A percentile compares a stretch with the other conserved stretches of the same genome.
Conservation (phyloP, 2,888 invertebrate genomes). For the Dasysyrphus albostriatus region DNA sequence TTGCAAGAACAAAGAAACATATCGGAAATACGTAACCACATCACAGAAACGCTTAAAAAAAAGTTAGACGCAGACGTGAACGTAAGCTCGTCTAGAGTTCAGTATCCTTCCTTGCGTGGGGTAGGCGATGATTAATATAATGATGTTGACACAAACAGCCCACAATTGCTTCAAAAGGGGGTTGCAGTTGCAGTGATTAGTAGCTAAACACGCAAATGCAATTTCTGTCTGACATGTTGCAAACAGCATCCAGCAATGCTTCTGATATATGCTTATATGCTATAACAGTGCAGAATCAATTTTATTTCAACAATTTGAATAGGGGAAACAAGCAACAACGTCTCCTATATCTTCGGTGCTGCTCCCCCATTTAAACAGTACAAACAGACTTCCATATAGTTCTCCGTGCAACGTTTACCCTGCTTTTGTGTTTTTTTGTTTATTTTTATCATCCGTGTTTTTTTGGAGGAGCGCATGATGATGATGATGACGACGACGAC, state of each 20-base stretch:
- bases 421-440: constrained; percentile 66
- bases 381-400: constrained; percentile 13
- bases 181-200: constrained; percentile 28
- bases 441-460: constrained; percentile 71
- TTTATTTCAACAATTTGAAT: constrained; percentile 26
- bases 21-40: constrained; percentile 64
- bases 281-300: constrained; percentile 15
- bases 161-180: background rate
- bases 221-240: constrained; percentile 69
- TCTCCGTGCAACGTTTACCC: constrained; percentile 47
- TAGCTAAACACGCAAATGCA: constrained; percentile 52
- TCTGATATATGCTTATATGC: background rate
- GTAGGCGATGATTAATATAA: constrained; percentile 20
- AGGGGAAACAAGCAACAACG: constrained; percentile 46
- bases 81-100: constrained; percentile 17
- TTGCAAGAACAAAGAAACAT: constrained; percentile 71
- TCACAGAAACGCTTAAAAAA: constrained; percentile 40
- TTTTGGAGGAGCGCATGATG: constrained; percentile 73
- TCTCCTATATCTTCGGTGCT: constrained; percentile 5
- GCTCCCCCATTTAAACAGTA: constrained; percentile 60
- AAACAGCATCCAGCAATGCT: constrained; percentile 43
- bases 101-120: constrained; percentile 62
- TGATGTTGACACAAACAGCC: constrained; percentile 14
- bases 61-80: constrained; percentile 1
- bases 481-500: constrained; percentile 33